Base-by-base conservation (phyloP, 2,797 vertebrate species). In the Gastrophryne carolinensis region DNA sequence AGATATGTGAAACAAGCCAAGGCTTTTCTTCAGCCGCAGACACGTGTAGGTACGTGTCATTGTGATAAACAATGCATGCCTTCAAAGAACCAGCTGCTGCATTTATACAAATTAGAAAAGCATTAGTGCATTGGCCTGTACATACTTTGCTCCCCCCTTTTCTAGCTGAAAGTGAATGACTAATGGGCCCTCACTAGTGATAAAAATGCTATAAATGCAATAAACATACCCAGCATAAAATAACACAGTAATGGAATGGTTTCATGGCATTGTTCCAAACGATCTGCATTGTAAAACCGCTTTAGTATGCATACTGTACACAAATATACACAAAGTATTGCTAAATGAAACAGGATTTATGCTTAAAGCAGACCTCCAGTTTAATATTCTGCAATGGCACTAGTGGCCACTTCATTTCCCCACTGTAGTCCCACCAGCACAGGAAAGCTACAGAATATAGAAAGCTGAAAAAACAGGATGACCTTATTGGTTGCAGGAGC, bases 91-190 rank as follows among this genome's bases (percentile, higher is more conserved):
- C 50, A 52, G 37, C 68, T 27, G 52, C 60, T 78, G 75, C 75
- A 78, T 78, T 72, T 71, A 77, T 65, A 77, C 75, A 78, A 78
- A 78, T 78, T 78, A 72, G 68, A 78, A 76, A 78, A 72, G 75
- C 75, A 78, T 78, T 78, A 78, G 75, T 72, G 68, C 68, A 65
- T 71, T 78, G 52, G 61, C 60, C 65, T 72, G 60, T 56, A 72
- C 61, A 72, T 68, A 71, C 35, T 19, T 35, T 63, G 60, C 60
- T 71, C 50, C 57, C 50, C 57, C 61, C 17, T 62, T 78, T 62
- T 62, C 29, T 34, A 39, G 13, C 23, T 29, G 68, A 19, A 72
- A 50, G 39, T 69, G 71, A 72, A 72, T 78, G 75, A 78, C 57
- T 58, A 78, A 78, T 78, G 67, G 30, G 34, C 61, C 37, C 63